These are phyloP conservation scores for Listrodromus nycthemerus DNA, from an alignment of 2,888 invertebrate genomes.

Conservation along the genomic window DNA sequence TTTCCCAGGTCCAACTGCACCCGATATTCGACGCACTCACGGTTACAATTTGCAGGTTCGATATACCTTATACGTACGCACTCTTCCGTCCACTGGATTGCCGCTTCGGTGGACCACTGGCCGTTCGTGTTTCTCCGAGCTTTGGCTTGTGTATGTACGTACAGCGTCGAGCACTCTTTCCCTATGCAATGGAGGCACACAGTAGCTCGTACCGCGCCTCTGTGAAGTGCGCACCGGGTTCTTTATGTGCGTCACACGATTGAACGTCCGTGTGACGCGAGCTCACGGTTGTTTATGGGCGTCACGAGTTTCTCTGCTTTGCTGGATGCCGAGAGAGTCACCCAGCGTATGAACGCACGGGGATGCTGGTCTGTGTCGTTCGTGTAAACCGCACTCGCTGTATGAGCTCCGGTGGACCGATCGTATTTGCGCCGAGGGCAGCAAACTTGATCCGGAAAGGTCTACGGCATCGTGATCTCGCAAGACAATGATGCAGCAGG, in stretches of 20 bases:
- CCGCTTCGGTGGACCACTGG: constrained; percentile 15
- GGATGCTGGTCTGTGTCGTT: neutral
- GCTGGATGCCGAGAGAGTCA: constrained; percentile 14
- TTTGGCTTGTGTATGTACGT: neutral
- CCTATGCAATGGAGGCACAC: constrained; percentile 7
- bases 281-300: constrained; percentile 59
- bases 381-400: neutral
- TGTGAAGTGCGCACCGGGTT: constrained; percentile 23
- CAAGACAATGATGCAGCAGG: constrained; percentile 12
- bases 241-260: constrained; percentile 63
- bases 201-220: neutral
- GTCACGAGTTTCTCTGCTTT: constrained; percentile 53
- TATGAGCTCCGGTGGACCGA: neutral
- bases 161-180: neutral
- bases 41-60: neutral
- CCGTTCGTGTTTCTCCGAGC: neutral
- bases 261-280: constrained; percentile 55
- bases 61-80: neutral
- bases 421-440: constrained; percentile 8
- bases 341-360: constrained; percentile 18
- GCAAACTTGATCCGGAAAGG: neutral
- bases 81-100: constrained; percentile 7
- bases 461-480: constrained; percentile 15
- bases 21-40: neutral
- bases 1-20: neutral